Percentiles rank a stretch among this genome's conserved stretches.
phyloP scores from a whole-genome alignment of 2,888 invertebrate genomes.

The Chrysolina oricalcia region DNA sequence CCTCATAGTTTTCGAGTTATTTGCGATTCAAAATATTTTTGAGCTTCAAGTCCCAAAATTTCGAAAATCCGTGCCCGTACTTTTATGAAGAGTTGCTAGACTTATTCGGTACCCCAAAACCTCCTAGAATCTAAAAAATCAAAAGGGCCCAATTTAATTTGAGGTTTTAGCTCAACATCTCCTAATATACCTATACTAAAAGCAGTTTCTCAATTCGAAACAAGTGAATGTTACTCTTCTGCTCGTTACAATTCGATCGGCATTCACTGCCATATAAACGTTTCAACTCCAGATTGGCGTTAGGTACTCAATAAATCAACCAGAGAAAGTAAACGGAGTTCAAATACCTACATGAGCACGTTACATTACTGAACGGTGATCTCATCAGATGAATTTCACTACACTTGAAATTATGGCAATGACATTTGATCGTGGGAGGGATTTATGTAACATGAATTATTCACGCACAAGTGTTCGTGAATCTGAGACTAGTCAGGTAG shows the following conservation, averaged over 20 bases:
- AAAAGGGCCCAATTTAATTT: too few species aligned
- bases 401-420: constrained; percentile 14
- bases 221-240: not conserved
- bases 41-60: too few species aligned
- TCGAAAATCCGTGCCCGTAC: too few species aligned
- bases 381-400: not conserved
- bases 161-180: too few species aligned
- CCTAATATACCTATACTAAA: too few species aligned
- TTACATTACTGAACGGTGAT: not conserved
- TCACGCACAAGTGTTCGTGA: too few species aligned
- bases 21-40: too few species aligned
- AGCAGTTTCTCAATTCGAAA: not conserved
- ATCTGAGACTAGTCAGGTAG: too few species aligned
- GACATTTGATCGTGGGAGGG: not conserved
- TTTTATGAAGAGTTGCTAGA: too few species aligned
- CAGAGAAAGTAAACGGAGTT: constrained; percentile 3
- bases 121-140: too few species aligned
- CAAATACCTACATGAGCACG: not conserved
- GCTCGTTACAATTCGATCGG: not conserved
- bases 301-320: not conserved
- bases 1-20: too few species aligned
- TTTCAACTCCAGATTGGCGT: not conserved
- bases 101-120: too few species aligned
- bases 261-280: not conserved
- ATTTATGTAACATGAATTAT: not conserved